Evolutionary conservation across 2,113 vertebrate genomes (phyloP), one percentile per base, ranked within the genome.

Genomic region (Nerophis ophidion): DNA sequence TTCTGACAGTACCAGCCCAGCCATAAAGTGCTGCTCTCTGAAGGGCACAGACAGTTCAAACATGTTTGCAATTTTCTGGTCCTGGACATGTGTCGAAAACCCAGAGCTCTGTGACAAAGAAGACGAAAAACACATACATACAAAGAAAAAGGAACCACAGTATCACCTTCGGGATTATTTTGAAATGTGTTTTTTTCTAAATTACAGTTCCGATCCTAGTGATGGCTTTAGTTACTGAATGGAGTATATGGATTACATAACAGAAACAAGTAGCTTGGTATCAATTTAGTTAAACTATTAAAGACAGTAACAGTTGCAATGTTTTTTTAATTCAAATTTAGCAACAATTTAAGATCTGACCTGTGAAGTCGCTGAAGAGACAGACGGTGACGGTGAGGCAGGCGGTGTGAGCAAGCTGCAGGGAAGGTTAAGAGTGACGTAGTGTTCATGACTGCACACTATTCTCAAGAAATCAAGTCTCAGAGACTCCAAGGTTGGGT

Each of bases 31-130:
- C 66, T 98, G 96, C 52, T 98, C 96, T 80, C 97, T 93, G 86
- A 98, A 99, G 60, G 96, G 96, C 67, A 97, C 90, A 0, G 96
- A 99, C 74, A 99, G 78, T 75, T 99, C 97, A 87, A 99, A 99
- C 96, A 99, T 98, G 65, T 98, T 98, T 73, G 97, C 96, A 61
- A 94, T 98, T 90, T 98, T 98, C 83, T 98, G 97, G 84, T 99
- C 97, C 83, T 98, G 97, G 45, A 96, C 91, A 1, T 92, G 94
- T 46, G 95, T 98, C 52, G 97, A 99, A 84, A 98, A 98, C 10
- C 96, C 96, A 87, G 97, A 99, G 82, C 97, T 98, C 97, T 99
- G 89, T 65, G 61, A 17, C 2, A 34, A 10, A 70, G 16, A 48
- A 10, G 7, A 52, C 26, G 26, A 26, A 26, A 26, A 26, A 26